Evolutionary conservation across 2,113 vertebrate genomes (phyloP), one percentile per base, ranked within the genome.

Genomic region (Perca schrenkii): DNA sequence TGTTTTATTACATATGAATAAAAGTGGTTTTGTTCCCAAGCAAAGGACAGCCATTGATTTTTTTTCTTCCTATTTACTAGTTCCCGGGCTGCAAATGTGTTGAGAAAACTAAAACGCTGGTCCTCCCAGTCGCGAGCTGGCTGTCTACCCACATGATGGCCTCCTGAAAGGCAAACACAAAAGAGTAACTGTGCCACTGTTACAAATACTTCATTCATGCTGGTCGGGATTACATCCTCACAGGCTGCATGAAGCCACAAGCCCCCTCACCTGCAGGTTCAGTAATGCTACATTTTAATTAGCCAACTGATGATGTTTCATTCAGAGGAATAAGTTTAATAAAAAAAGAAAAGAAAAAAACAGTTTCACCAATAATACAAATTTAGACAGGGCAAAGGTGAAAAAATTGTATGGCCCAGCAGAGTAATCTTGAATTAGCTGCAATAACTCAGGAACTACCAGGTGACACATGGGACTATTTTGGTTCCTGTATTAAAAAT

Each of bases 151-250:
- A 70, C 67, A 78, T 73, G 76, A 77, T 74, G 61, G 83, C 80
- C 66, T 73, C 60, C 68, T 82, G 79, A 67, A 74, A 25, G 73
- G 66, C 63, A 77, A 81, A 82, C 84, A 89, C 87, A 89, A 87
- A 88, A 84, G 88, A 70, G 66, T 71, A 79, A 76, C 91, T 88
- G 87, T 88, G 81, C 79, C 79, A 80, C 85, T 90, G 85, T 86
- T 86, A 89, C 78, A 88, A 70, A 80, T 76, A 47, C 75, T 69
- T 89, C 76, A 77, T 89, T 91, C 80, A 84, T 85, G 85, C 61
- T 14, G 31, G 8, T 70, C 72, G 58, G 85, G 77, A 79, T 74
- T 75, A 78, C 63, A 83, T 82, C 80, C 85, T 88, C 74, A 64
- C 60, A 60, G 67, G 62, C 64, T 36, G 60, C 79, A 61, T 69